A percentile compares a stretch with the other conserved stretches of the same genome.
Conservation (phyloP, 2,113 vertebrate genomes). For the Bathybates hornii region DNA sequence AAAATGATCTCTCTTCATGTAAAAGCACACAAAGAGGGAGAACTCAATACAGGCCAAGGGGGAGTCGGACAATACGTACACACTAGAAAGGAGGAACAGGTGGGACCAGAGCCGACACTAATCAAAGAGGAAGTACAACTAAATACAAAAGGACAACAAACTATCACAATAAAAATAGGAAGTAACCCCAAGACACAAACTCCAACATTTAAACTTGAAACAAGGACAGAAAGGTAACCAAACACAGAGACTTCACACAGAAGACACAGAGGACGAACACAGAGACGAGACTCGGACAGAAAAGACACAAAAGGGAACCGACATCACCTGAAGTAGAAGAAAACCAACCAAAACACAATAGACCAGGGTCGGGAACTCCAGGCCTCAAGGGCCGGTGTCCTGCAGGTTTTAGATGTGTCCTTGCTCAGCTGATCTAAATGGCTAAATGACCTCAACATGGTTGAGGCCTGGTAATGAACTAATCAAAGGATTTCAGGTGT, state of each 20-base stretch:
- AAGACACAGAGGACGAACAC: background rate
- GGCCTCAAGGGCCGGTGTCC: fast-evolving
- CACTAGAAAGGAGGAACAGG: background rate
- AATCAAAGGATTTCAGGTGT: background rate
- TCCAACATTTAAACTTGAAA: background rate
- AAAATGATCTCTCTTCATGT: background rate
- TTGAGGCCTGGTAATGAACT: background rate
- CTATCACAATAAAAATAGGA: background rate
- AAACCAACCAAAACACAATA: background rate
- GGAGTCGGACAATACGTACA: background rate
- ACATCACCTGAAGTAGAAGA: background rate
- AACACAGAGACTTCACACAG: background rate
- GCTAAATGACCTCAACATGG: background rate
- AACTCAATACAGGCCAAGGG: background rate
- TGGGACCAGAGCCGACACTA: background rate
- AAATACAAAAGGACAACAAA: background rate
- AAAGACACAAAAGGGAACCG: background rate
- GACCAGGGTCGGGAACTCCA: background rate
- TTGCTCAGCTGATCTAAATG: no score
- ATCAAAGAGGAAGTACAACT: background rate
- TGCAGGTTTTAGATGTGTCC: background rate
- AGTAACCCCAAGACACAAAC: background rate
- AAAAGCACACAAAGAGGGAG: background rate
- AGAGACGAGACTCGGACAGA: background rate
- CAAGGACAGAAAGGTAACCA: background rate